Percentiles rank a stretch among this genome's conserved stretches.
These are phyloP conservation scores for Nemotelus nigrinus DNA, from an alignment of 2,888 invertebrate genomes.

Conservation along the genomic window DNA sequence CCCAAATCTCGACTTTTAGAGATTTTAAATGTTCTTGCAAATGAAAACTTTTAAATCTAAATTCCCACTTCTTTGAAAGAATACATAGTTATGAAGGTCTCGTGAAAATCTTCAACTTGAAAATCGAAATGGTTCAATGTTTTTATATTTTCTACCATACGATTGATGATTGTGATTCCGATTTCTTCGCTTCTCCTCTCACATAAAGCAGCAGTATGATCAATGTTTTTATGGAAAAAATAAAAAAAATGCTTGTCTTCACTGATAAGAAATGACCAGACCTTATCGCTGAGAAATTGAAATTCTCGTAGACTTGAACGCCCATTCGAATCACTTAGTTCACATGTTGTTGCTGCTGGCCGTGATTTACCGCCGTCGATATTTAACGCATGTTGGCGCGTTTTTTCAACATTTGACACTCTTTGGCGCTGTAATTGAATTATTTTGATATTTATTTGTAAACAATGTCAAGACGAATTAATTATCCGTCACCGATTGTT, in stretches of 20 bases:
- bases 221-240: neutral
- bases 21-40: no score
- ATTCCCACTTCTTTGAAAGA: no score
- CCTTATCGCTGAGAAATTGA: conserved; percentile 39
- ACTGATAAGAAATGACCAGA: conserved; percentile 15
- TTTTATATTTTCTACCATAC: no score
- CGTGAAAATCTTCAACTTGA: no score
- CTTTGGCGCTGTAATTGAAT: conserved; percentile 39
- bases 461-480: conserved; percentile 45
- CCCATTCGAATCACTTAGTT: conserved; percentile 24
- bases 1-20: no score
- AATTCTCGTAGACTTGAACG: conserved; percentile 19
- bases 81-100: no score
- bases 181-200: neutral
- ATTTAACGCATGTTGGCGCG: neutral
- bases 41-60: no score
- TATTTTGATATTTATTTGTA: conserved; percentile 47
- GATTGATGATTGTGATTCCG: no score
- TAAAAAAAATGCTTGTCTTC: neutral
- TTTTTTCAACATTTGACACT: conserved; percentile 23
- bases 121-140: no score
- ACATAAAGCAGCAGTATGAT: neutral
- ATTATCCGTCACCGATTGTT: conserved; percentile 44
- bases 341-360: conserved; percentile 7
- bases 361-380: neutral